phyloP scores from a whole-genome alignment of 1,140 invertebrate genomes.

The Acyrthosiphon pisum region DNA sequence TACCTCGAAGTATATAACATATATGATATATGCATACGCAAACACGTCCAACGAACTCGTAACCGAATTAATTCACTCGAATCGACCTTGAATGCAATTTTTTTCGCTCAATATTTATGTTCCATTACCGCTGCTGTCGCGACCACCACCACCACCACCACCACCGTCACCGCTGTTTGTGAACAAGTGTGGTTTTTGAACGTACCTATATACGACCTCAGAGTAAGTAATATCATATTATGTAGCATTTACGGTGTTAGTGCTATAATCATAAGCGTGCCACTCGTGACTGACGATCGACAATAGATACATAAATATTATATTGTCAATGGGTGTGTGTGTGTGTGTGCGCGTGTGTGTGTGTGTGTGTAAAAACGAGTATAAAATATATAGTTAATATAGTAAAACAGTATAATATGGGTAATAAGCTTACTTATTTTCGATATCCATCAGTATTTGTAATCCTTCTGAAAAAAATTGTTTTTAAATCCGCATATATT shows the following conservation, averaged over 20 bases:
- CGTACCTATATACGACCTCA: neutral
- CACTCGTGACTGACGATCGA: neutral
- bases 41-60: slow-evolving; percentile 15
- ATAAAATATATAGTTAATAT: neutral
- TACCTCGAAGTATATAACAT: neutral
- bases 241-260: neutral
- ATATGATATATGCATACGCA: slow-evolving; percentile 4
- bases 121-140: neutral
- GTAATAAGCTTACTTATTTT: neutral
- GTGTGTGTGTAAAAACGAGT: neutral
- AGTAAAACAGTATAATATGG: neutral
- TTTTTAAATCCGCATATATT: neutral
- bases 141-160: no score
- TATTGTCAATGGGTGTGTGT: neutral
- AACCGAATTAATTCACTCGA: slow-evolving; percentile 16
- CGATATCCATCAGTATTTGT: neutral
- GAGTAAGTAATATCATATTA: neutral
- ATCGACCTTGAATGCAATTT: slow-evolving; percentile 26
- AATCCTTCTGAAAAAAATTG: neutral
- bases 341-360: neutral
- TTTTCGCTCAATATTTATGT: neutral
- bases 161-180: no score
- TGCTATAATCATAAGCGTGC: neutral
- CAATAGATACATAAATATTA: slow-evolving; percentile 8
- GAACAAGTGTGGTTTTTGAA: neutral